phyloP scores from a whole-genome alignment of 2,113 vertebrate genomes.

The Castor canadensis region DNA sequence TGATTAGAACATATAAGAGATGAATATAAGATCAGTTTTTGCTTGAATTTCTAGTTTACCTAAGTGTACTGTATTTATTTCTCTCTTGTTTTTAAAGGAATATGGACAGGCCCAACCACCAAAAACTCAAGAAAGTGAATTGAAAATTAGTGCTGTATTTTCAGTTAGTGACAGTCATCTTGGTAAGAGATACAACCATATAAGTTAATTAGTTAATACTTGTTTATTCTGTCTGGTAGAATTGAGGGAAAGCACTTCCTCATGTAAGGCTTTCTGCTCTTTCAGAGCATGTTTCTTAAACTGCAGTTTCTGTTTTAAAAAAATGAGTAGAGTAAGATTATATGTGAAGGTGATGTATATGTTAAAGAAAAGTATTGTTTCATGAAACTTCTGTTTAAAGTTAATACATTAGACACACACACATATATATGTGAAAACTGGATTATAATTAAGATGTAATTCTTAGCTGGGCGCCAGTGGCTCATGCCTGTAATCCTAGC shows the following conservation, averaged over 20 bases:
- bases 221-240: slow-evolving; percentile 5
- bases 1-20: neutral
- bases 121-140: slow-evolving; percentile 90
- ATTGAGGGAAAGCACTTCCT: neutral
- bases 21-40: slow-evolving; percentile 32
- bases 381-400: neutral
- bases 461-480: no score
- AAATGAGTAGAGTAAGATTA: neutral
- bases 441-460: slow-evolving; percentile 40
- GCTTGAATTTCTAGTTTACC: slow-evolving; percentile 63
- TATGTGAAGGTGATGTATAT: neutral
- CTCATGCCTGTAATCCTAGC: no score
- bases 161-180: slow-evolving; percentile 89
- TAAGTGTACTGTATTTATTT: slow-evolving; percentile 43
- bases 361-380: slow-evolving; percentile 18
- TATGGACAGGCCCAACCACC: slow-evolving; percentile 85
- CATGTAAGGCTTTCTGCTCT: neutral
- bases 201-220: slow-evolving; percentile 28
- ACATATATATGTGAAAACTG: neutral
- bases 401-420: neutral
- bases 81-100: slow-evolving; percentile 83
- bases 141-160: slow-evolving; percentile 96
- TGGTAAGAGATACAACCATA: slow-evolving; percentile 86
- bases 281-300: slow-evolving; percentile 26
- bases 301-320: neutral